A percentile compares a stretch with the other conserved stretches of the same genome.
phyloP scores from a whole-genome alignment of 1,140 invertebrate species.

The Drosophila mauritiana region DNA sequence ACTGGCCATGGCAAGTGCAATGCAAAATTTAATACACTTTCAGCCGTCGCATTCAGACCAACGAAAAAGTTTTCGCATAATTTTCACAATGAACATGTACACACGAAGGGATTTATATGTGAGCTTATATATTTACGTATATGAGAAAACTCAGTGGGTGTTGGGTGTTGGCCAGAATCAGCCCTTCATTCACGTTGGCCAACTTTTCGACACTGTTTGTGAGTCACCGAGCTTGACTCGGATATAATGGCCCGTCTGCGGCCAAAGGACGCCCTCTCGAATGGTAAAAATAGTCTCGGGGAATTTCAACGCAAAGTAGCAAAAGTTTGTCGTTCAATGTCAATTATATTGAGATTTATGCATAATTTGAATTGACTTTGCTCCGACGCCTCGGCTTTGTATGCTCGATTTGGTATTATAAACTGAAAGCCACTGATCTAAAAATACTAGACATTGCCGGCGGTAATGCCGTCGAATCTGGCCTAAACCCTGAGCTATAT shows the following conservation, averaged over 20 bases:
- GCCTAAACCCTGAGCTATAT: slow-evolving; percentile 11
- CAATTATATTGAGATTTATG: slow-evolving; percentile 71
- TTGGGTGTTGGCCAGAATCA: slow-evolving; percentile 11
- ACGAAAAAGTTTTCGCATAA: slow-evolving; percentile 64
- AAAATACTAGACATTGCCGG: slow-evolving; percentile 42
- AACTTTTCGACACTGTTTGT: slow-evolving; percentile 42
- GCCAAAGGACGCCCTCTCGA: slow-evolving; percentile 22
- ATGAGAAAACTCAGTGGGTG: background rate
- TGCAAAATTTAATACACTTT: slow-evolving; percentile 56
- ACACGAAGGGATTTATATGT: background rate
- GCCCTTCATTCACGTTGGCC: slow-evolving; percentile 19
- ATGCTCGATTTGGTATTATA: slow-evolving; percentile 38
- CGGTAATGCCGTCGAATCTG: slow-evolving; percentile 15
- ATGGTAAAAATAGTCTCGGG: slow-evolving; percentile 50
- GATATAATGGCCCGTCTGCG: slow-evolving; percentile 42
- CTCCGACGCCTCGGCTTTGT: slow-evolving; percentile 3
- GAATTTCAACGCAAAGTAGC: slow-evolving; percentile 38
- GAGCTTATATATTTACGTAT: background rate
- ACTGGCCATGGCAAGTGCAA: slow-evolving; percentile 41
- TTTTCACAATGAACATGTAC: slow-evolving; percentile 48
- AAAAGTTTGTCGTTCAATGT: slow-evolving; percentile 62
- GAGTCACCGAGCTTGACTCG: slow-evolving; percentile 26
- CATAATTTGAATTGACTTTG: slow-evolving; percentile 62
- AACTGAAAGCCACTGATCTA: slow-evolving; percentile 50
- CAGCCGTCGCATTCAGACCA: slow-evolving; percentile 24